These are phyloP conservation scores for Zapornia atra DNA, from an alignment of 2,113 vertebrate genomes.

Conservation along the genomic window DNA sequence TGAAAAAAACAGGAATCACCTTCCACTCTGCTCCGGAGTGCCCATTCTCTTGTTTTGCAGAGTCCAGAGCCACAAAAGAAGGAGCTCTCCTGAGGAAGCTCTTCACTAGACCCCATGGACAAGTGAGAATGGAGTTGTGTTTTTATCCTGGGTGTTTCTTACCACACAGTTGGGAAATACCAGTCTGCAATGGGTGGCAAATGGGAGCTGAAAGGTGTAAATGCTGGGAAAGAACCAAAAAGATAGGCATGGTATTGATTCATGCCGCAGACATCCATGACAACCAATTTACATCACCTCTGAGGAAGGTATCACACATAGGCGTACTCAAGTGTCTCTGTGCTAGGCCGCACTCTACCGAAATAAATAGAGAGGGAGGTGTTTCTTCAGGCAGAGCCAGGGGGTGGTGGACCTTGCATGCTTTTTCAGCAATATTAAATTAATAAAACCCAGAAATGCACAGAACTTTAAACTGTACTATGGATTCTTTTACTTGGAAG, in stretches of 20 bases:
- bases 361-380: not conserved
- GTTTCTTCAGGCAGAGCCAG: not conserved
- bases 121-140: not conserved
- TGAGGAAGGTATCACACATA: not conserved
- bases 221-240: not conserved
- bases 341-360: not conserved
- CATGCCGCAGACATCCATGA: not conserved
- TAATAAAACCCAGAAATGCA: not conserved
- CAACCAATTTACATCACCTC: not conserved
- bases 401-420: fast-evolving
- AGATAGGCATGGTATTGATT: not conserved
- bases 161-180: not conserved
- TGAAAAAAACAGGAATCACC: not conserved
- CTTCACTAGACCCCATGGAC: not conserved
- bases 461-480: not conserved
- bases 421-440: not conserved
- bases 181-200: not conserved
- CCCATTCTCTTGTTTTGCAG: not conserved
- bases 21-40: not conserved
- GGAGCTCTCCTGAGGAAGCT: not conserved
- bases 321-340: not conserved
- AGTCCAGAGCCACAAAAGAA: not conserved
- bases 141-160: not conserved
- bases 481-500: not conserved
- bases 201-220: not conserved